phyloP scores from a whole-genome alignment of 2,797 vertebrate genomes.

The Chaunax sp. region DNA sequence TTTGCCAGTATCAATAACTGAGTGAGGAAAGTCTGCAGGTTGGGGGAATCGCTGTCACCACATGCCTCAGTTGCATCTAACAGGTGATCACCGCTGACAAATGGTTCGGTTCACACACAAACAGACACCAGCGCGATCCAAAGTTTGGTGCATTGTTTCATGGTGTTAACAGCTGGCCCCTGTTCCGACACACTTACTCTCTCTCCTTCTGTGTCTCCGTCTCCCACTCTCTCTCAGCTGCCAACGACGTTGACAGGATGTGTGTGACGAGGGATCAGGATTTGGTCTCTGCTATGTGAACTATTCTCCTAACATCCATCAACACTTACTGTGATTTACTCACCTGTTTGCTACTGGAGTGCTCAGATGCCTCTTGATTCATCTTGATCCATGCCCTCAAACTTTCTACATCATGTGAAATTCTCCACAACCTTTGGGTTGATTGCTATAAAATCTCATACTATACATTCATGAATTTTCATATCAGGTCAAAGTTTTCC shows the following conservation, averaged over 20 bases:
- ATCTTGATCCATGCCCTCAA: slow-evolving; percentile 19
- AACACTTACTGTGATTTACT: slow-evolving; percentile 55
- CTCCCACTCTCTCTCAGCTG: slow-evolving; percentile 61
- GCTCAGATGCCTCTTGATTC: slow-evolving; percentile 34
- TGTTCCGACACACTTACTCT: slow-evolving; percentile 49
- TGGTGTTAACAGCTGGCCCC: slow-evolving; percentile 68
- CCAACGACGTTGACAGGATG: slow-evolving; percentile 65
- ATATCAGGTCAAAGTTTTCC: not conserved
- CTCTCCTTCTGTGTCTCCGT: slow-evolving; percentile 23
- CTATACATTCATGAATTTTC: not conserved
- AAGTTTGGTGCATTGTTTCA: slow-evolving; percentile 43
- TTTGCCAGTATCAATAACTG: slow-evolving; percentile 35
- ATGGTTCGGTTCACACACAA: slow-evolving; percentile 19
- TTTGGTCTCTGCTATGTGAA: slow-evolving; percentile 69
- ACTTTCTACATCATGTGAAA: slow-evolving; percentile 25
- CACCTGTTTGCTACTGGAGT: slow-evolving; percentile 75
- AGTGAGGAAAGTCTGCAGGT: slow-evolving; percentile 23
- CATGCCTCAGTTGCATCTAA: slow-evolving; percentile 36
- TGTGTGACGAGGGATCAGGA: slow-evolving; percentile 72
- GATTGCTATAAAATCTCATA: not conserved
- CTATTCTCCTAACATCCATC: slow-evolving; percentile 73
- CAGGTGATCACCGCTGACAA: slow-evolving; percentile 57
- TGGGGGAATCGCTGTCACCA: slow-evolving; percentile 36
- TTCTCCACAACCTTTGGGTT: not conserved
- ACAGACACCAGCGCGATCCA: slow-evolving; percentile 18